A percentile compares a stretch with the other conserved stretches of the same genome.
These are phyloP conservation scores for Cylas formicarius DNA, from an alignment of 1,140 invertebrate species.

Conservation along the genomic window DNA sequence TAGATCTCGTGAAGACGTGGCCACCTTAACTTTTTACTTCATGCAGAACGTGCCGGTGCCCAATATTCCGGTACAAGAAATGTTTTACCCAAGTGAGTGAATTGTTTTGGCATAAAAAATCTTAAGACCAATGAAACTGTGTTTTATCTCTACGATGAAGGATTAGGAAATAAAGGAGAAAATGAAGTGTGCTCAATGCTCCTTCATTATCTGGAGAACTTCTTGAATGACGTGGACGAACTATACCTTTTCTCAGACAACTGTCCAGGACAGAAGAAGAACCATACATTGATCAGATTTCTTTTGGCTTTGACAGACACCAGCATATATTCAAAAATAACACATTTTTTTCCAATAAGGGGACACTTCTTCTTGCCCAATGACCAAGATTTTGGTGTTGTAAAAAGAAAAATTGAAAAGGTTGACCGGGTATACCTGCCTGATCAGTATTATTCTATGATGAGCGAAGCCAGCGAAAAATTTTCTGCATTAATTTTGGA, in stretches of 20 bases:
- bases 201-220: constrained; percentile 7
- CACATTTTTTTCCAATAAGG: constrained; percentile 14
- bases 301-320: constrained; percentile 16
- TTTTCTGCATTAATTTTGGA: no score
- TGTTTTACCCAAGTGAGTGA: constrained; percentile 32
- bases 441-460: constrained; percentile 26
- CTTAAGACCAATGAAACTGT: constrained; percentile 5
- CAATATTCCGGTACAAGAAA: constrained; percentile 25
- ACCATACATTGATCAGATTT: constrained; percentile 27
- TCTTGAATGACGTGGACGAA: constrained; percentile 20
- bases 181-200: constrained; percentile 19
- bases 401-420: constrained; percentile 10
- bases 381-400: constrained; percentile 10
- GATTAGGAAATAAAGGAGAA: constrained; percentile 8
- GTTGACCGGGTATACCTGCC: constrained; percentile 11
- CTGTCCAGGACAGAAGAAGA: constrained; percentile 32
- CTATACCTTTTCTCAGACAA: constrained; percentile 28
- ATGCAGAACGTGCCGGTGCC: constrained; percentile 31
- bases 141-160: constrained; percentile 12
- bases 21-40: constrained; percentile 33
- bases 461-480: no score
- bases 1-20: constrained; percentile 17
- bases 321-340: constrained; percentile 12
- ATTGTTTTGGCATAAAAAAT: constrained; percentile 17
- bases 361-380: constrained; percentile 18